Evolutionary conservation across 2,797 vertebrate genomes (phyloP).

Genomic region (Rhinophrynus dorsalis): DNA sequence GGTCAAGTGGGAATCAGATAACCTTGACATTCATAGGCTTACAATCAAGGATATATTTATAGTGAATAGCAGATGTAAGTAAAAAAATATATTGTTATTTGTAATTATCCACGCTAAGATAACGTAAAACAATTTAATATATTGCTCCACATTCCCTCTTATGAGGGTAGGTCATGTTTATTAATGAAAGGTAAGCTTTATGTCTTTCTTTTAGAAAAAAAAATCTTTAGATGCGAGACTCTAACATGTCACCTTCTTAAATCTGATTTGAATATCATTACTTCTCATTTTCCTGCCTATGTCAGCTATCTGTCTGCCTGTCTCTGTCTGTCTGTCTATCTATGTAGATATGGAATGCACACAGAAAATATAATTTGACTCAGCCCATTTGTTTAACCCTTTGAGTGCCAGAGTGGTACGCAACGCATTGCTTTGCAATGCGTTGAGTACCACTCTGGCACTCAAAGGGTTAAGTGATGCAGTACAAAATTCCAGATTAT

Average conservation of each 20-base stretch:
- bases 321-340: no score
- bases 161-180: neutral
- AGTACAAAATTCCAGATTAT: no score
- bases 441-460: no score
- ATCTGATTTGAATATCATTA: neutral
- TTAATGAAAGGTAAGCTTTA: neutral
- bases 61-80: conserved; percentile 16
- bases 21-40: conserved; percentile 52
- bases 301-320: no score
- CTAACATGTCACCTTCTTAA: neutral
- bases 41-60: conserved; percentile 32
- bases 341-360: no score
- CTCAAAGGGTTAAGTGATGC: no score
- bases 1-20: conserved; percentile 56
- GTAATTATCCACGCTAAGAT: neutral
- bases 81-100: conserved; percentile 2
- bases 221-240: neutral
- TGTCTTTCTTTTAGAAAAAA: neutral
- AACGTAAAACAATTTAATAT: neutral
- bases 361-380: no score
- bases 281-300: no score
- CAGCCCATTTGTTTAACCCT: no score
- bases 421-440: no score
- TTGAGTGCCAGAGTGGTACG: no score
- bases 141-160: neutral